Base-by-base conservation (phyloP, 2,888 invertebrate species). In the Cephonodes hylas region DNA sequence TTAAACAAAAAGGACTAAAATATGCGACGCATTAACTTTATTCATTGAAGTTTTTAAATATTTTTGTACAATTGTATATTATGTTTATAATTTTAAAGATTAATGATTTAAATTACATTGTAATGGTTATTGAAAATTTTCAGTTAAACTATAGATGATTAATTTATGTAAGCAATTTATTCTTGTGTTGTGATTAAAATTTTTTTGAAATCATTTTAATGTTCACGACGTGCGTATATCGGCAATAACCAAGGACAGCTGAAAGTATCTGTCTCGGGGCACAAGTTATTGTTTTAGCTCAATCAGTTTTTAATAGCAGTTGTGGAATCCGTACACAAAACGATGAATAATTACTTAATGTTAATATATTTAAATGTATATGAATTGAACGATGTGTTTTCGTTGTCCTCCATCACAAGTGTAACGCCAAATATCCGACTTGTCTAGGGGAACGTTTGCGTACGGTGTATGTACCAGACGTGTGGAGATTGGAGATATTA, bases 371-470 rank as follows among this genome's bases (percentile, higher is more conserved):
- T 53, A 31, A 53, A 23, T 45, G 45, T 53, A n/a, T 38, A 18
- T 53, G n/a, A 18, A n/a, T n/a, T n/a, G 27, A 53, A 31, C 31
- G 27, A 53, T 31, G 31, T 31, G 27, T 4, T 18, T 6, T 10
- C 31, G 23, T 38, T n/a, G 10, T 18, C 20, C 10, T 45, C 23
- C 25, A 48, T 48, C 10, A 53, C 6, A 31, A 31, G 23, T 53
- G 3, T 31, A 53, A 53, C 27, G 53, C 53, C 53, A 53, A 53
- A 53, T 31, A 53, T 27, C 27, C 53, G 53, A 31, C 53, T 31
- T 18, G 53, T 18, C 53, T 53, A 31, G 27, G 53, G 31, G 18
- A 53, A 53, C 53, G 4, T 53, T 48, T 53, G 3, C 8, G 31
- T 10, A 31, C 48, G 18, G n/a, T n/a, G n/a, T 38, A 27, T 6